Percentiles rank a stretch among this genome's conserved stretches.
These are phyloP conservation scores for Axea sp. DNA, from an alignment of 2,888 invertebrate genomes.

Conservation along the genomic window DNA sequence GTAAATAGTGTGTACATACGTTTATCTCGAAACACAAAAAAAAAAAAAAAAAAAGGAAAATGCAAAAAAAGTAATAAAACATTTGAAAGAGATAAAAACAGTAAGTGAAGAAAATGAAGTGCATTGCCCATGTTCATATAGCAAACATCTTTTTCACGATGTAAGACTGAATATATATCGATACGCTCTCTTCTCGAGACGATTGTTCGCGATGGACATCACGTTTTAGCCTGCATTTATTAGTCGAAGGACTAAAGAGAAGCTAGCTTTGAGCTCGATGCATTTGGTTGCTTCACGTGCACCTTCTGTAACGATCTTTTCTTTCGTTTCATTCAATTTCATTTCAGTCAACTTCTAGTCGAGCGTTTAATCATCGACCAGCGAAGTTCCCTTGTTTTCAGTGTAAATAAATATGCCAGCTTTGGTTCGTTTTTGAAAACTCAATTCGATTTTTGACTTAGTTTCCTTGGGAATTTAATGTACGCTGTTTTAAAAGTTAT, in stretches of 20 bases:
- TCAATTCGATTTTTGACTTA: too few species aligned
- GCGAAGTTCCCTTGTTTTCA: too few species aligned
- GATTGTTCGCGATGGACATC: constrained; percentile 49
- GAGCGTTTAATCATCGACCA: too few species aligned
- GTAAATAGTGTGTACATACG: constrained; percentile 50
- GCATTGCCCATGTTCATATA: constrained; percentile 37
- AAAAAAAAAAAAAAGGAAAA: background rate
- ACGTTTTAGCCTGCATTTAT: constrained; percentile 49
- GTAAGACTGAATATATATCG: constrained; percentile 49
- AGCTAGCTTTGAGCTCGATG: constrained; percentile 24
- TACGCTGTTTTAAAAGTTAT: too few species aligned
- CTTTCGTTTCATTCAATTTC: too few species aligned
- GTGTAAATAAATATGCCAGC: too few species aligned
- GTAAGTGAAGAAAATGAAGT: constrained; percentile 6
- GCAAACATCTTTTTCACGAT: constrained; percentile 34
- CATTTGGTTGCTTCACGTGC: constrained; percentile 15
- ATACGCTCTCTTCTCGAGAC: constrained; percentile 36
- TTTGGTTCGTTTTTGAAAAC: too few species aligned
- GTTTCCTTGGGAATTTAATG: too few species aligned
- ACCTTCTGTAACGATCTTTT: too few species aligned
- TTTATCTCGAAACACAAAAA: constrained; percentile 19
- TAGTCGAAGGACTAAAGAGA: constrained; percentile 52
- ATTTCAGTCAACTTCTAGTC: too few species aligned
- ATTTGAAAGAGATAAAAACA: background rate
- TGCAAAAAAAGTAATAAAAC: background rate